A percentile compares a stretch with the other conserved stretches of the same genome.
phyloP scores from a whole-genome alignment of 2,113 vertebrate species.

The Regulus satrapa region DNA sequence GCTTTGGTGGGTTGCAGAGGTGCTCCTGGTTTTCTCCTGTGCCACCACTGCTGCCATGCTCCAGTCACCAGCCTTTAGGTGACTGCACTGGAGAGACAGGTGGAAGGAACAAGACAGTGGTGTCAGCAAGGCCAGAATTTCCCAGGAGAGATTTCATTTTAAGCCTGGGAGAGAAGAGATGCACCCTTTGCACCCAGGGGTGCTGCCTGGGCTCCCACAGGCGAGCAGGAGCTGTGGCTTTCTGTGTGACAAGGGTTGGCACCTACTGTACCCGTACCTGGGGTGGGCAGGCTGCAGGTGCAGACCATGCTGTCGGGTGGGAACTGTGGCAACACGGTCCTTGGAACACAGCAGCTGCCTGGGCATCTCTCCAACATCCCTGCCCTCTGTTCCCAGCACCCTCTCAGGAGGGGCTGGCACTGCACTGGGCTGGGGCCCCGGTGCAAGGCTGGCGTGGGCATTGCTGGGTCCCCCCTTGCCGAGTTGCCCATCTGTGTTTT shows the following conservation, averaged over 20 bases:
- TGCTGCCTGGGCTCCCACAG: not conserved
- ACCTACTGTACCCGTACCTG: accelerated
- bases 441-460: not conserved
- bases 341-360: not conserved
- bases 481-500: not conserved
- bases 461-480: not conserved
- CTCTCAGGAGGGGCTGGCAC: not conserved
- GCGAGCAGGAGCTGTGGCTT: accelerated
- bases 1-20: not conserved
- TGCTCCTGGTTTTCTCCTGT: not conserved
- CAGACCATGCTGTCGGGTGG: accelerated
- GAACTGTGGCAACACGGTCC: accelerated
- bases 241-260: not conserved
- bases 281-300: not conserved
- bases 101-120: not conserved
- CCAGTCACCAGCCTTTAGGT: not conserved
- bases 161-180: not conserved
- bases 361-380: not conserved
- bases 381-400: not conserved
- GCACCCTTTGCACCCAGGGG: not conserved
- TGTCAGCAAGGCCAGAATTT: not conserved
- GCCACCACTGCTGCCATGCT: not conserved
- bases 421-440: not conserved
- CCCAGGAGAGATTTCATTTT: not conserved
- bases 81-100: not conserved